Conservation (phyloP, 2,113 vertebrate species). For the Ophthalmolycus amberensis region DNA sequence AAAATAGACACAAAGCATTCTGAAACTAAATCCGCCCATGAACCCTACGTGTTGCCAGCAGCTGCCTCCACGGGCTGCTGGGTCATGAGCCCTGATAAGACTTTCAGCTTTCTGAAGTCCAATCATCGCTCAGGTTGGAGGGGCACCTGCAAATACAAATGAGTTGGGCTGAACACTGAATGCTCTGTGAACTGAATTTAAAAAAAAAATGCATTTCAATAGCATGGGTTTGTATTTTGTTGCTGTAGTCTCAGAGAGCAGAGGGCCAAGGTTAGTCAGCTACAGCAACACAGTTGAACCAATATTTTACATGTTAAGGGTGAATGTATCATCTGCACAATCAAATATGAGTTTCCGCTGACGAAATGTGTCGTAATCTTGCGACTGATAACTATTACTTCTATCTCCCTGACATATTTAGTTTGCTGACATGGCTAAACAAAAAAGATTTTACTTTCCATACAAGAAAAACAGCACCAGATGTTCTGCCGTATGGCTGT, state of each 20-base stretch:
- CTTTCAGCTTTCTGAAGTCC: constrained; percentile 38
- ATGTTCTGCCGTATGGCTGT: neutral
- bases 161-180: neutral
- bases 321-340: constrained; percentile 11
- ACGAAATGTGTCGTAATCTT: neutral
- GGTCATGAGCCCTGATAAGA: constrained; percentile 47
- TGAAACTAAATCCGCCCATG: constrained; percentile 39
- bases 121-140: constrained; percentile 28
- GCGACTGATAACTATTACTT: neutral
- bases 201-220: constrained; percentile 7
- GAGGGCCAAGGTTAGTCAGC: neutral
- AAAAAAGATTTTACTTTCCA: neutral
- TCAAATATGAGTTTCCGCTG: neutral
- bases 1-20: constrained; percentile 28
- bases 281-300: neutral
- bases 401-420: neutral
- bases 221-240: neutral
- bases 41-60: constrained; percentile 44
- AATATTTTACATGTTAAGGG: neutral
- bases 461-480: neutral
- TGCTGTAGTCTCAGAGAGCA: neutral
- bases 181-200: constrained; percentile 12
- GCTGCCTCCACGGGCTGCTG: constrained; percentile 35
- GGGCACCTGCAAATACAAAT: constrained; percentile 43
- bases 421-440: neutral